Evolutionary conservation across 2,797 vertebrate species (phyloP).

Genomic region (Onychomys leucogaster): DNA sequence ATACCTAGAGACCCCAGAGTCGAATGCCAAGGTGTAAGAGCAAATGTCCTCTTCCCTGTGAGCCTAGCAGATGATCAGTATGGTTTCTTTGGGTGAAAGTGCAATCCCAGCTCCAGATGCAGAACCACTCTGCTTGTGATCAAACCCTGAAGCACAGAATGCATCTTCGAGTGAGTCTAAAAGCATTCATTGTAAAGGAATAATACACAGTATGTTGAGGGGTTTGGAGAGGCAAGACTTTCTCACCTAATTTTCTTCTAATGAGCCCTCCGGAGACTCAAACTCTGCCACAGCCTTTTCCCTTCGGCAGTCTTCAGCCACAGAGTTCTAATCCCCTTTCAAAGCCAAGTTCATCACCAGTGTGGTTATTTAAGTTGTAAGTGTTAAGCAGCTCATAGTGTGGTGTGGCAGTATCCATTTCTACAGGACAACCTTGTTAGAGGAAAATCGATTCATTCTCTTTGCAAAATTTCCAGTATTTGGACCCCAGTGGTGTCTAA

Average conservation of each 20-base stretch:
- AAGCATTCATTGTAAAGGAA: not conserved
- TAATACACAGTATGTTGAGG: not conserved
- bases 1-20: not conserved
- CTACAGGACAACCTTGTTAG: constrained; percentile 50
- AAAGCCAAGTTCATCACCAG: constrained; percentile 47
- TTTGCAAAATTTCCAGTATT: constrained; percentile 48
- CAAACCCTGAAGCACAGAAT: not conserved
- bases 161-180: not conserved
- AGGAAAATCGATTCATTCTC: constrained; percentile 66
- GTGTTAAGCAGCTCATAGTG: constrained; percentile 47
- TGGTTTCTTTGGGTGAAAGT: not conserved
- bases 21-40: not conserved
- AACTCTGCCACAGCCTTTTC: not conserved
- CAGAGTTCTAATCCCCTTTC: constrained; percentile 53
- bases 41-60: not conserved
- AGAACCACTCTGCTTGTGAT: not conserved
- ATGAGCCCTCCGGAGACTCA: constrained; percentile 47
- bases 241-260: constrained; percentile 49
- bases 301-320: not conserved
- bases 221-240: not conserved
- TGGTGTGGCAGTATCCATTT: constrained; percentile 40
- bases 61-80: not conserved
- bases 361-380: not conserved
- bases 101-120: not conserved
- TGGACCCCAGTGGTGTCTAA: constrained; percentile 51